Conservation (phyloP, 2,113 vertebrate genomes). For the Cavia porcellus region DNA sequence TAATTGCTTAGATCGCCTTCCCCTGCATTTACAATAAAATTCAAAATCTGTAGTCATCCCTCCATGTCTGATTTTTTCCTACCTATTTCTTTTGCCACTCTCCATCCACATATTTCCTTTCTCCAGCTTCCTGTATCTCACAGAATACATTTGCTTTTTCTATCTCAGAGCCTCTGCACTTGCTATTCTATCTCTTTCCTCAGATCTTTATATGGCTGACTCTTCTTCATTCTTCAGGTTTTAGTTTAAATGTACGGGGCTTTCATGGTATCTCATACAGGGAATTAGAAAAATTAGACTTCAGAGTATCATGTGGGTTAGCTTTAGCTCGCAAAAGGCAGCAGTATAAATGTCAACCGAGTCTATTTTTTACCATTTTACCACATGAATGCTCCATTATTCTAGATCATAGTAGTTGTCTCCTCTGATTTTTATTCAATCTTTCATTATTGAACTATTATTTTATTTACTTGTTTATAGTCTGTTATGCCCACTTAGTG, state of each 20-base stretch:
- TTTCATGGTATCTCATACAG: neutral
- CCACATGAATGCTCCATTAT: neutral
- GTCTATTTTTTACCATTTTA: neutral
- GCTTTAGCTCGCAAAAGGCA: neutral
- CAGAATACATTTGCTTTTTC: neutral
- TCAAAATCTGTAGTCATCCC: neutral
- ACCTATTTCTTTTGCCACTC: neutral
- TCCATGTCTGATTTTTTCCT: neutral
- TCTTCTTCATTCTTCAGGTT: conserved; percentile 19
- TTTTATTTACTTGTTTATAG: conserved; percentile 41
- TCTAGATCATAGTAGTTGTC: neutral
- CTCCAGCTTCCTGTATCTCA: neutral
- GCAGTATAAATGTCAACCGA: neutral
- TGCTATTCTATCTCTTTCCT: neutral
- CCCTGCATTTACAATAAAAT: neutral
- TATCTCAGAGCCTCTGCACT: neutral
- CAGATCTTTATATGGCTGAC: neutral
- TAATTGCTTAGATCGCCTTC: neutral
- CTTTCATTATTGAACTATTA: conserved; percentile 36
- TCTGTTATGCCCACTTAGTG: neutral
- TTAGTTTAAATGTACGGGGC: neutral
- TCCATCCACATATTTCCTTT: neutral
- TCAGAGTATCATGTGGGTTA: neutral
- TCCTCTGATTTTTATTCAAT: conserved; percentile 15
- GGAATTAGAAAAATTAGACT: neutral